Conservation (phyloP, 1,140 invertebrate species). For the Drosophila chauvacae region DNA sequence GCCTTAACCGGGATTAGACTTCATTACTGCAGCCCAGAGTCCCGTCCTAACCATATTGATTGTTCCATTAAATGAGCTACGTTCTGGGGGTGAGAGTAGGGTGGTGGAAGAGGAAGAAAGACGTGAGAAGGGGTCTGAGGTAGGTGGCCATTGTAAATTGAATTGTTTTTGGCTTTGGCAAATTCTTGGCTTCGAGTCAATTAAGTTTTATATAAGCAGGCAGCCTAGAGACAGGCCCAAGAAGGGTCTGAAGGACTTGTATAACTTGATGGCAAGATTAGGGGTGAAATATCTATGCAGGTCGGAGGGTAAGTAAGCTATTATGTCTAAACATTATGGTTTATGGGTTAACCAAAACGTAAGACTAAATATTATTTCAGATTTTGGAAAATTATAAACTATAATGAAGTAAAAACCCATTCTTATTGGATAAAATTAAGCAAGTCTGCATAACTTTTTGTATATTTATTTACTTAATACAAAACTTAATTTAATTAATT, state of each 20-base stretch:
- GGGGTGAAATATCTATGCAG: constrained; percentile 25
- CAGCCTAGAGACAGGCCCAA: constrained; percentile 8
- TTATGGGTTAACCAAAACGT: neutral
- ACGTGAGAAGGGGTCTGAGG: neutral
- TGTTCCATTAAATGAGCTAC: constrained; percentile 75
- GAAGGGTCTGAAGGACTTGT: constrained; percentile 20
- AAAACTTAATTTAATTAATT: neutral
- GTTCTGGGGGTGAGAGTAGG: constrained; percentile 11
- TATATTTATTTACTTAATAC: neutral
- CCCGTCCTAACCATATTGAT: constrained; percentile 67
- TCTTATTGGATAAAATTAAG: neutral
- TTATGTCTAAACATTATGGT: neutral
- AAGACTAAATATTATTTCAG: neutral
- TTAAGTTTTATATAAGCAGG: constrained; percentile 68
- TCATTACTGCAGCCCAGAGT: constrained; percentile 56
- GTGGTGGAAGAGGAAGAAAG: neutral
- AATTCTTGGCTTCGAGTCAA: constrained; percentile 70
- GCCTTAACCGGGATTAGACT: constrained; percentile 78
- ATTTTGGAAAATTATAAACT: neutral
- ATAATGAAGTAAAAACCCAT: neutral
- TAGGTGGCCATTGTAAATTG: constrained; percentile 59
- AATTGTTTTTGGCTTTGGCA: constrained; percentile 71
- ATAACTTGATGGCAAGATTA: constrained; percentile 33
- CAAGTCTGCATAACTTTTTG: neutral
- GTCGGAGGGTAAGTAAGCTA: neutral